Evolutionary conservation across 2,113 vertebrate genomes (phyloP).

Genomic region (Theristicus caerulescens): DNA sequence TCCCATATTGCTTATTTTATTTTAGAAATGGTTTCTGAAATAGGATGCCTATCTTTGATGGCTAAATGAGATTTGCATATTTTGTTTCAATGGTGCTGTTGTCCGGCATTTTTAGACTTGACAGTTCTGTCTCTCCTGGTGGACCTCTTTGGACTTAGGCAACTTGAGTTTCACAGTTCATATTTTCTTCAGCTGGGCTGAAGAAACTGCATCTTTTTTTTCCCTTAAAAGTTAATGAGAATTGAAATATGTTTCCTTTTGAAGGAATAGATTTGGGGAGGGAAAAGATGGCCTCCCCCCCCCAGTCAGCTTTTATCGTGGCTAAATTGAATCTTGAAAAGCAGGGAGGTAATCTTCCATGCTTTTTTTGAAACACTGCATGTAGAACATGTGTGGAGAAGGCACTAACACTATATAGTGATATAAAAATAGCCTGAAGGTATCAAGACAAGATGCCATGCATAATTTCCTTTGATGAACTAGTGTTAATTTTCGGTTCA

Average conservation of each 20-base stretch:
- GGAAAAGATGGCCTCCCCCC: not conserved
- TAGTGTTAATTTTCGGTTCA: not conserved
- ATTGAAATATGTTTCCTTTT: not conserved
- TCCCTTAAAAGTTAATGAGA: not conserved
- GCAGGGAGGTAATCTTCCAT: not conserved
- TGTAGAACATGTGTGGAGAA: not conserved
- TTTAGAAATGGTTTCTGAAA: not conserved
- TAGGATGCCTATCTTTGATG: not conserved
- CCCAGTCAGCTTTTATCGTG: not conserved
- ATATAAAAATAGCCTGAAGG: not conserved
- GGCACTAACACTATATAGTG: not conserved
- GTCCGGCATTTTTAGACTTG: not conserved
- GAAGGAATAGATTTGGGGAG: not conserved
- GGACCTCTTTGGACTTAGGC: not conserved
- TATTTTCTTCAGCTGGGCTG: not conserved
- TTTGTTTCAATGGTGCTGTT: not conserved
- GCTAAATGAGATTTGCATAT: not conserved
- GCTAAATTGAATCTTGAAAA: not conserved
- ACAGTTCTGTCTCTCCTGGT: not conserved
- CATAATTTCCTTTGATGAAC: not conserved
- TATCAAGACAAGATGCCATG: not conserved
- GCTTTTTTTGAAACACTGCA: not conserved
- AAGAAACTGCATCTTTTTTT: accelerated
- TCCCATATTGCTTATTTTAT: not conserved
- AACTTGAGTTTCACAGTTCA: not conserved